Percentiles rank a stretch among this genome's conserved stretches.
phyloP scores from a whole-genome alignment of 2,888 invertebrate species.

The Lamproptera curius region DNA sequence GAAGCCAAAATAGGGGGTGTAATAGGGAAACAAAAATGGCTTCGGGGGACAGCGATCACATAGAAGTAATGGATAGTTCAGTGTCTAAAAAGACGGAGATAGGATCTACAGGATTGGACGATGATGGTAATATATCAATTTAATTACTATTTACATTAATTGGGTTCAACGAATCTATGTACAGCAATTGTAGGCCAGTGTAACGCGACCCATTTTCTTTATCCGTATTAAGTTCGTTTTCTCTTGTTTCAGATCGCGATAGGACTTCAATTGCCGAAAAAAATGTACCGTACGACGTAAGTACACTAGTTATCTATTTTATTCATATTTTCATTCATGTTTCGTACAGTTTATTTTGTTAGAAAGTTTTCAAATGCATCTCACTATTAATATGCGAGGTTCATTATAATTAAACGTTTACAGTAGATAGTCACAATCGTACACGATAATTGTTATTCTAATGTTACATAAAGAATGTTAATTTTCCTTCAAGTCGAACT shows the following conservation, averaged over 20 bases:
- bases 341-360: slow-evolving; percentile 22
- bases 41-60: slow-evolving; percentile 90
- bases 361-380: slow-evolving; percentile 37
- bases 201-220: slow-evolving; percentile 37
- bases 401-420: slow-evolving; percentile 35
- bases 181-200: slow-evolving; percentile 22
- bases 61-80: slow-evolving; percentile 85
- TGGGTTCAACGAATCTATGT: slow-evolving; percentile 32
- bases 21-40: slow-evolving; percentile 82
- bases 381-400: slow-evolving; percentile 37
- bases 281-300: slow-evolving; percentile 80
- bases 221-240: slow-evolving; percentile 44
- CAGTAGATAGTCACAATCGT: slow-evolving; percentile 21
- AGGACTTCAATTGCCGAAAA: slow-evolving; percentile 79
- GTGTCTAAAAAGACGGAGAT: slow-evolving; percentile 79
- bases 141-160: slow-evolving; percentile 49
- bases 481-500: too few relatives aligned
- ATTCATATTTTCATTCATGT: slow-evolving; percentile 43
- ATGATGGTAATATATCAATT: slow-evolving; percentile 80
- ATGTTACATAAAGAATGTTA: too few relatives aligned
- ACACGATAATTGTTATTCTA: too few relatives aligned
- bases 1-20: slow-evolving; percentile 71
- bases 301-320: slow-evolving; percentile 49
- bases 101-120: slow-evolving; percentile 78
- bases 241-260: slow-evolving; percentile 76